Conservation (phyloP, 2,797 vertebrate genomes). For the Trichosurus vulpecula region DNA sequence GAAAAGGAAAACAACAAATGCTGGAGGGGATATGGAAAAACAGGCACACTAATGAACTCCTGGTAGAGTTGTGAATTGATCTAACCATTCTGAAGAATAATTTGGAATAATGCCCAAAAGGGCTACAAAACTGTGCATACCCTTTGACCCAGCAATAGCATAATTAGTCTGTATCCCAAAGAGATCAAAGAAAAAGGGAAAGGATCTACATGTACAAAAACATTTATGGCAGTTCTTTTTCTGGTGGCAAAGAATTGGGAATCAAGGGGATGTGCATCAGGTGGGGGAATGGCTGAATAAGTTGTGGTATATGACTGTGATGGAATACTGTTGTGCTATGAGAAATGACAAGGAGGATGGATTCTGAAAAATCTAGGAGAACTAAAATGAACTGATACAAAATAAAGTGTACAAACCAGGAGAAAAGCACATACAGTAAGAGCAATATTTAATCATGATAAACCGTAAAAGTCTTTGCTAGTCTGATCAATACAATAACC, state of each 20-base stretch:
- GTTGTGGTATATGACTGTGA: neutral
- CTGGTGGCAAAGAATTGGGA: neutral
- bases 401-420: neutral
- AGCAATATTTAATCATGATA: neutral
- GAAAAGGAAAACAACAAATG: neutral
- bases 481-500: neutral
- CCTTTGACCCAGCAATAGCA: neutral
- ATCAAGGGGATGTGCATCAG: neutral
- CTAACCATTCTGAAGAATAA: neutral
- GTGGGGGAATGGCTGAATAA: neutral
- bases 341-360: neutral
- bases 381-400: neutral
- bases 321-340: neutral
- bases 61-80: neutral
- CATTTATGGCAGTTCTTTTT: neutral
- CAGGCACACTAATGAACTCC: neutral
- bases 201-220: neutral
- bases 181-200: neutral
- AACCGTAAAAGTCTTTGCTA: neutral
- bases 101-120: neutral
- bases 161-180: neutral
- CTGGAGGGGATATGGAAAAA: neutral
- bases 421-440: neutral
- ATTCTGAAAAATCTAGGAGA: neutral
- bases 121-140: neutral